Base-by-base conservation (phyloP, 1,140 invertebrate species). In the Drosophila nebulosa region DNA sequence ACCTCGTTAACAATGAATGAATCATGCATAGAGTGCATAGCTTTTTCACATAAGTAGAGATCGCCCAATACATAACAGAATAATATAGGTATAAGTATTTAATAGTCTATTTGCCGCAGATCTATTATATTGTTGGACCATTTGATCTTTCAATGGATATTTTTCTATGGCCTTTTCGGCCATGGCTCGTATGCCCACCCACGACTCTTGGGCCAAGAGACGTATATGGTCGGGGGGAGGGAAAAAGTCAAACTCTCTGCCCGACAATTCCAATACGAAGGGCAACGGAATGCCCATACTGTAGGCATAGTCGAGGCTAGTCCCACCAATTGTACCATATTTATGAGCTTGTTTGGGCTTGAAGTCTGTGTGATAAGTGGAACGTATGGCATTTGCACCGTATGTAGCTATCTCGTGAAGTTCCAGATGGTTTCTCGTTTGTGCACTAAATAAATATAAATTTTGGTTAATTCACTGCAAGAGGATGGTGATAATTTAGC, bases 281-380 rank as follows among this genome's bases (percentile, higher is more conserved):
- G 66, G n/a, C 1, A 81, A 36, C 0, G 79, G 74, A 22, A 81
- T 70, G 2, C 79, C 79, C 14, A 55, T 16, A 0, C n/a, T 2
- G 6, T 50, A 70, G 16, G 79, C 79, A 16, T 81, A 81, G 16
- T 81, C 79, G 4, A 78, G 1, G 21, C 79, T 83, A 21, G 66
- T 81, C 14, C 78, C 79, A 3, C 79, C 74, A 35, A 81, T 59
- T 21, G 46, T 3, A n/a, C 32, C 66, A 12, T 52, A 52, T 1
- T 10, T 4, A 10, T 35, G 42, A 10, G 9, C 46, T 24, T 66
- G 78, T 0, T n/a, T 46, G 4, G 67, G 36, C 24, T 5, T 56
- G 12, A 70, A 78, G 0, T n/a, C 5, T 0, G 69, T 64, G 0
- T 56, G 50, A 0, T 46, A 72, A 1, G 27, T 30, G 10, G 1